phyloP scores from a whole-genome alignment of 2,888 invertebrate species.

The Acholoe squamosa region DNA sequence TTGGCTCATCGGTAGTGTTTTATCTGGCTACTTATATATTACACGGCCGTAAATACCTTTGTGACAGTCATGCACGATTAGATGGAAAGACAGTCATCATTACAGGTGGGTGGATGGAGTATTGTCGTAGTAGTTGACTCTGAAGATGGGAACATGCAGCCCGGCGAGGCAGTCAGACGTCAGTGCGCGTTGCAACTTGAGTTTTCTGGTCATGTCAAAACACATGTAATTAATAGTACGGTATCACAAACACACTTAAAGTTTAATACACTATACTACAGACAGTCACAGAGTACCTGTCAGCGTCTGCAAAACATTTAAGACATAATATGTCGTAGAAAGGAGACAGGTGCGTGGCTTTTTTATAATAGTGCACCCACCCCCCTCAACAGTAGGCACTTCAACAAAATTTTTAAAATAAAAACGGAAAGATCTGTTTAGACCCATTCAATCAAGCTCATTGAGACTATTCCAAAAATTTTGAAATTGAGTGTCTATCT shows the following conservation, averaged over 20 bases:
- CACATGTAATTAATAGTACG: background rate
- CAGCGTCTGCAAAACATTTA: background rate
- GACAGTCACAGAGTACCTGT: background rate
- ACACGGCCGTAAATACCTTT: background rate
- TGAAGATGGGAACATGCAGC: background rate
- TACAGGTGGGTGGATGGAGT: background rate
- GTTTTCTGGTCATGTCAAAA: background rate
- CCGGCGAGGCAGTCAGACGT: background rate
- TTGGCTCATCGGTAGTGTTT: background rate
- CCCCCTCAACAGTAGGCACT: too few species aligned
- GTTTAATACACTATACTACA: background rate
- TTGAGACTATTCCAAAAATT: too few species aligned
- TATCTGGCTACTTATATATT: background rate
- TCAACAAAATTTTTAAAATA: too few species aligned
- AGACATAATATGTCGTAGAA: background rate
- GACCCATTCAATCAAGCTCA: too few species aligned
- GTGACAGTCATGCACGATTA: background rate
- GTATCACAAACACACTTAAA: background rate
- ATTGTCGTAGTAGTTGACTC: background rate
- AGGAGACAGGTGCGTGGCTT: background rate
- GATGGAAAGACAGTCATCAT: conserved; percentile 36
- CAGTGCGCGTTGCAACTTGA: background rate
- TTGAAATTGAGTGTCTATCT: too few species aligned
- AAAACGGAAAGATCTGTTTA: too few species aligned
- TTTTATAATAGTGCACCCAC: background rate